phyloP scores from a whole-genome alignment of 2,797 vertebrate genomes.

The Hybognathus amarus region DNA sequence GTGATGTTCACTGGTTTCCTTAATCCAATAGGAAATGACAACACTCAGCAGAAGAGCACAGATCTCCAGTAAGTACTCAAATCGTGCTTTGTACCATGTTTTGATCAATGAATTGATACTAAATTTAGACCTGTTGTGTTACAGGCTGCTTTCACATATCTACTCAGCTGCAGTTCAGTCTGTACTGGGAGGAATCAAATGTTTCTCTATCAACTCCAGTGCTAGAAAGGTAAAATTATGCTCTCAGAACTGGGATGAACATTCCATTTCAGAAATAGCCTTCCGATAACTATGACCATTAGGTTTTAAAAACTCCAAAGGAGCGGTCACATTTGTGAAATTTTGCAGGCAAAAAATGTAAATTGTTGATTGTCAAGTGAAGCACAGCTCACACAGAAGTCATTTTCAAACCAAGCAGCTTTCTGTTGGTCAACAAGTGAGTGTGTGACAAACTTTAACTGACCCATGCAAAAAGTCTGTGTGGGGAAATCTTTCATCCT shows the following conservation, averaged over 20 bases:
- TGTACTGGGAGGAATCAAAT: constrained; percentile 91
- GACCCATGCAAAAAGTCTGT: background rate
- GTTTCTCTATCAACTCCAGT: constrained; percentile 87
- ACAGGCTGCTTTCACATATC: constrained; percentile 88
- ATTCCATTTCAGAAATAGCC: background rate
- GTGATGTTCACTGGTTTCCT: background rate
- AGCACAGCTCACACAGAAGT: background rate
- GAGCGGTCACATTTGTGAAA: background rate
- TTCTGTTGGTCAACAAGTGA: background rate
- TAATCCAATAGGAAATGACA: constrained; percentile 79
- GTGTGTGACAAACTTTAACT: background rate
- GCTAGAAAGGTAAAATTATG: constrained; percentile 80
- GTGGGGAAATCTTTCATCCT: background rate
- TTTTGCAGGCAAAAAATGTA: background rate
- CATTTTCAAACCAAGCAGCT: background rate
- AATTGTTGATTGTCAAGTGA: background rate
- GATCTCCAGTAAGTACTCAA: constrained; percentile 85
- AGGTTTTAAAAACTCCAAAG: background rate
- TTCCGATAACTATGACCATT: background rate
- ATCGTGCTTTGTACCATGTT: background rate
- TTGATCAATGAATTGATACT: background rate
- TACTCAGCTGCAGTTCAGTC: constrained; percentile 90
- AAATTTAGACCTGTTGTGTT: constrained; percentile 31
- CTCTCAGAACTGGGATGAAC: background rate
- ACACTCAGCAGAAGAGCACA: constrained; percentile 76